Evolutionary conservation across 2,888 invertebrate genomes (phyloP).

Genomic region (Doris montereyensis): DNA sequence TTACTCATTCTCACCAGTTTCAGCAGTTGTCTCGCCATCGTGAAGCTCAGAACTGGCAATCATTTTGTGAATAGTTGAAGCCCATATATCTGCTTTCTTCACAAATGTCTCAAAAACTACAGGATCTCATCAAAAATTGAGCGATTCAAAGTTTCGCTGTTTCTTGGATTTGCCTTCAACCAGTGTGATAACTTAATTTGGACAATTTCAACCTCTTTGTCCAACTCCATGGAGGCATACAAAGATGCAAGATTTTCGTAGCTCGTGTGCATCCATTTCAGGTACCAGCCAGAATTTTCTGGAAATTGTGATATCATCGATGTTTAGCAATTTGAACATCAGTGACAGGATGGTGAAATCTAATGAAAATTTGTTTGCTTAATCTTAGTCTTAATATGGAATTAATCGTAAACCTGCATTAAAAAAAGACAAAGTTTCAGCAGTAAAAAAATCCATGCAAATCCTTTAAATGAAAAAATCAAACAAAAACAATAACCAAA

Average conservation of each 20-base stretch:
- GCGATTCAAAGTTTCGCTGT: constrained; percentile 49
- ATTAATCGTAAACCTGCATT: no score
- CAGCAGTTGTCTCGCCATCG: no score
- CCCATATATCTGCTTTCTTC: constrained; percentile 59
- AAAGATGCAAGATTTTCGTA: constrained; percentile 52
- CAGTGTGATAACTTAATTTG: constrained; percentile 60
- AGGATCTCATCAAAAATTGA: constrained; percentile 51
- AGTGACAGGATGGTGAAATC: no score
- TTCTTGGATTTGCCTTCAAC: constrained; percentile 59
- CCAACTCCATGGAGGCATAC: constrained; percentile 18
- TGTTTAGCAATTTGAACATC: not conserved
- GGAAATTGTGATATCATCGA: constrained; percentile 24
- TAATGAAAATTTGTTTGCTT: no score
- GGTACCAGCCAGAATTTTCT: constrained; percentile 61
- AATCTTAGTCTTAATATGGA: no score
- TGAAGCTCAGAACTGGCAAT: no score
- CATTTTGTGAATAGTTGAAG: constrained; percentile 50
- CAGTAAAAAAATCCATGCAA: no score
- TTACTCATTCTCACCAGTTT: constrained; percentile 25
- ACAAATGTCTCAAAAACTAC: constrained; percentile 50
- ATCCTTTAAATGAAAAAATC: no score
- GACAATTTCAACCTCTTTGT: constrained; percentile 50
- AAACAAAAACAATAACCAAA: no score
- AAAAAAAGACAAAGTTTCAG: no score
- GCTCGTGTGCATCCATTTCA: constrained; percentile 64